Evolutionary conservation across 1,140 invertebrate species (phyloP).

Genomic region (Glomeris maerens): DNA sequence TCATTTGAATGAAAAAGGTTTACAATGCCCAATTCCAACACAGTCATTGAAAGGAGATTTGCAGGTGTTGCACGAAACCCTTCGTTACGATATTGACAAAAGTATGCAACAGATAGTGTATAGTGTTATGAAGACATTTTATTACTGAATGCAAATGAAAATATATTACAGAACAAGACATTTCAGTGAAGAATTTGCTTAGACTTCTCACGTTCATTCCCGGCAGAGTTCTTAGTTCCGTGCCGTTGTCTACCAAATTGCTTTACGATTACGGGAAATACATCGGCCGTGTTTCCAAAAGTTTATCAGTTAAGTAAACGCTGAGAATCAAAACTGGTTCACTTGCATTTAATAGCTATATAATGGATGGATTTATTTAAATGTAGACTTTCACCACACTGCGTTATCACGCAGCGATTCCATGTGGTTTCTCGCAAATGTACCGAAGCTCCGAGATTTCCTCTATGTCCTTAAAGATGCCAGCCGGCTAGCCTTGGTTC

Average conservation of each 20-base stretch:
- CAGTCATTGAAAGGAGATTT: not conserved
- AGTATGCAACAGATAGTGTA: conserved; percentile 9
- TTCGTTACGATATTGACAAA: conserved; percentile 4
- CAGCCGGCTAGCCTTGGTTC: conserved; percentile 39
- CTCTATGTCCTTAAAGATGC: conserved; percentile 47
- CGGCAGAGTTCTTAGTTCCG: conserved; percentile 48
- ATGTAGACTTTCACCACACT: conserved; percentile 56
- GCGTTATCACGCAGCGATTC: conserved; percentile 46
- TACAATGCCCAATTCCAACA: not conserved
- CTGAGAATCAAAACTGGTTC: not conserved
- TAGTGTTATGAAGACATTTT: not conserved
- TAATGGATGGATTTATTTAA: no score
- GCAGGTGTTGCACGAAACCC: not conserved
- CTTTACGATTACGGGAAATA: conserved; percentile 52
- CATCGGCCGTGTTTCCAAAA: conserved; percentile 48
- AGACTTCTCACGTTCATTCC: conserved; percentile 55
- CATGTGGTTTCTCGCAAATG: conserved; percentile 53
- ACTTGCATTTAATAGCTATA: conserved; percentile 1
- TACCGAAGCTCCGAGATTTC: conserved; percentile 53
- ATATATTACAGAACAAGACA: conserved; percentile 2
- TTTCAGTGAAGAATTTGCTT: conserved; percentile 41
- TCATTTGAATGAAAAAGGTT: conserved; percentile 32
- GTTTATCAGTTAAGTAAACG: conserved; percentile 40
- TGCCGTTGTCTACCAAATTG: conserved; percentile 41
- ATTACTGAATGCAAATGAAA: no score